Conservation (phyloP, 2,888 invertebrate species). For the Neoitamus cyanurus region DNA sequence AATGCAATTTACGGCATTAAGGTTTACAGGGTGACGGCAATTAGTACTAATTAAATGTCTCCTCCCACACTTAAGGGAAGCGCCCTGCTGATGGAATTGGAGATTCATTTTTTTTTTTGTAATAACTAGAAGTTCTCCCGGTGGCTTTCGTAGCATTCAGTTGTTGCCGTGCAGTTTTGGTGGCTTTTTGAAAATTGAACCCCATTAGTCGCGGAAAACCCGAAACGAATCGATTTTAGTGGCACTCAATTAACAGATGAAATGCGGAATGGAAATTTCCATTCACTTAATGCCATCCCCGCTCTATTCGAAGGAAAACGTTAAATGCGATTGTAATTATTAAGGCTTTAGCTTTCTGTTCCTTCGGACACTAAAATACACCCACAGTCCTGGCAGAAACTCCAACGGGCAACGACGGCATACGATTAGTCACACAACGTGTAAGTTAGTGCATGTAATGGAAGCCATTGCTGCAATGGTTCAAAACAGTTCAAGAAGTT, state of each 20-base stretch:
- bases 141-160: not conserved
- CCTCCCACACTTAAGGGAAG: not conserved
- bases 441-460: not conserved
- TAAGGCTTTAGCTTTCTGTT: not conserved
- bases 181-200: not conserved
- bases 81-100: not conserved
- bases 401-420: not conserved
- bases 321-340: not conserved
- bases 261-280: not conserved
- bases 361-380: not conserved
- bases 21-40: not conserved
- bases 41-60: not conserved
- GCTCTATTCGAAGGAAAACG: not conserved
- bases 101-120: not conserved
- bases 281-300: not conserved
- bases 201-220: not conserved
- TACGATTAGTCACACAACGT: not conserved
- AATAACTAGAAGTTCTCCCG: not conserved
- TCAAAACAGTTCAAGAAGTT: not conserved
- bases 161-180: not conserved
- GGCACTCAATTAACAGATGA: not conserved
- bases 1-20: not conserved
- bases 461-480: not conserved
- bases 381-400: not conserved
- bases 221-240: not conserved